A percentile compares a stretch with the other conserved stretches of the same genome.
phyloP scores from a whole-genome alignment of 2,113 vertebrate genomes.

The Eretmochelys imbricata region DNA sequence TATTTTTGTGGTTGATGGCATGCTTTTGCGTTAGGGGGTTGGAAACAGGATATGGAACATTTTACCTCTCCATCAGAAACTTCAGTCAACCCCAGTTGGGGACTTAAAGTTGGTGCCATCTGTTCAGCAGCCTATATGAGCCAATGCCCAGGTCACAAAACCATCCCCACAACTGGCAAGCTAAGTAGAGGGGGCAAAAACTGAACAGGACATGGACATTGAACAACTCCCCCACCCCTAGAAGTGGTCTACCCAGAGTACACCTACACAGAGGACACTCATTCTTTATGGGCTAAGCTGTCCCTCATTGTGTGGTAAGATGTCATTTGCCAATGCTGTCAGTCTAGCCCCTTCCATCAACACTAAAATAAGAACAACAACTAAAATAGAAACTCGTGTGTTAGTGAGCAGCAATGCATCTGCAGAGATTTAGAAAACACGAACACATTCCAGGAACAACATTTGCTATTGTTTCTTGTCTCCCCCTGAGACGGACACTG shows the following conservation, averaged over 20 bases:
- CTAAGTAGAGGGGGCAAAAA: neutral
- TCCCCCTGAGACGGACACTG: accelerated
- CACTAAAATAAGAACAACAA: neutral
- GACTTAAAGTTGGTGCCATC: neutral
- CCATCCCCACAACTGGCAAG: neutral
- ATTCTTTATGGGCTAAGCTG: neutral
- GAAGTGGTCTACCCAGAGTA: no score
- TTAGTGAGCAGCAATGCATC: neutral
- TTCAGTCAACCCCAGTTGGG: neutral
- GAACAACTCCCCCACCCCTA: neutral
- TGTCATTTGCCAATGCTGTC: neutral
- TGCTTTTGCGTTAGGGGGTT: neutral
- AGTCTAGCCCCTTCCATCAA: neutral
- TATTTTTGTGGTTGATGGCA: neutral
- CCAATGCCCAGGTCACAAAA: neutral
- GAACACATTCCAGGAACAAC: neutral
- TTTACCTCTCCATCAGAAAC: neutral
- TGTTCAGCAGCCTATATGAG: neutral
- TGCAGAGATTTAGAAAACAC: neutral
- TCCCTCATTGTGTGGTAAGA: neutral
- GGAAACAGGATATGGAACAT: neutral
- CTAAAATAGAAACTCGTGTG: neutral
- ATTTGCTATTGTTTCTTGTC: neutral
- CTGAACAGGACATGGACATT: accelerated
- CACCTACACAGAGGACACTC: neutral